Evolutionary conservation across 1,140 invertebrate species (phyloP), one percentile per base, ranked within the genome.

Genomic region (Brachionus plicatilis): DNA sequence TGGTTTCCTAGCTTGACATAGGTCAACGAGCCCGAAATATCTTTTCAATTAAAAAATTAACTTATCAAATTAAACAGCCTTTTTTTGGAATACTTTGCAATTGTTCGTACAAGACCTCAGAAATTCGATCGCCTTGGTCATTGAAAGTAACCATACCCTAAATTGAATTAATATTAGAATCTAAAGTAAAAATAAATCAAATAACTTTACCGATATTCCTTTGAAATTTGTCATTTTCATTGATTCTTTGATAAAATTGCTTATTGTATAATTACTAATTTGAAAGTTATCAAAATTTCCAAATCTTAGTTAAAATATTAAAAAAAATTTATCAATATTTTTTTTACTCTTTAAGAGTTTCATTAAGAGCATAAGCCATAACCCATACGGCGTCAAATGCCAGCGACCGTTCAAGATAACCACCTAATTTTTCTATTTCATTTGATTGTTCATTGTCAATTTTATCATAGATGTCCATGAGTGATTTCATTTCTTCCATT

Each of bases 371-470:
- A 87, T 98, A 91, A 50, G 96, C 96, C 20, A 98, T 93, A 24
- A 96, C 95, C 97, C 97, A 99, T 53, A 99, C 95, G 37, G 98
- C 98, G 90, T 99, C 98, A 88, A 99, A 99, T 14, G 97, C 97
- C 43, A 99, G 89, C 0, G 97, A 97, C 1, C 97, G 96, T 90
- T 99, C 97, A 88, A 97, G 96, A 89, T 97, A 98, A 1, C 97
- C 97, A 2, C 88, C 87, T 17, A 90, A 85, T 53, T 88, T 87
- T 85, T 88, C 85, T 4, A 88, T 86, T 50, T 88, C 87, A 8
- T n/a, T 33, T 4, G 70, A 84, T 3, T 76, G 53, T 65, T 56
- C 50, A 29, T 83, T 80, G 4, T 68, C 75, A 17, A 85, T 80
- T 60, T 50, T 70, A 7, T 78, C 68, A 56, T 84, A 84, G 29